Conservation (phyloP, 2,113 vertebrate genomes). For the Chionis minor region DNA sequence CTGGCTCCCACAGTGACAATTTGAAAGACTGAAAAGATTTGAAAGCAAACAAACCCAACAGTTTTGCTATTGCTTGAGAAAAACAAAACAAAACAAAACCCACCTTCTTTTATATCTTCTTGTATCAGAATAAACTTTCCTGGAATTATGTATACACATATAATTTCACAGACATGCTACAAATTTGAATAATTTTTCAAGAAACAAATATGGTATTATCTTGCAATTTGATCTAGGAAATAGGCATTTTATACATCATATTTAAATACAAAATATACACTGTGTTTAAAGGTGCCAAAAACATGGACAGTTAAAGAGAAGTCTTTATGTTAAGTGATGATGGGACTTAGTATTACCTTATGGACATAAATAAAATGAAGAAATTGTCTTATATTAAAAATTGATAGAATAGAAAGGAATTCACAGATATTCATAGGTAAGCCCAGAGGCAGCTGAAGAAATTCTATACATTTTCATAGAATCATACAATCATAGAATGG, state of each 20-base stretch:
- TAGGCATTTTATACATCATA: neutral
- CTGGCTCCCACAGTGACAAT: neutral
- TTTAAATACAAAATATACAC: neutral
- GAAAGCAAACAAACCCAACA: neutral
- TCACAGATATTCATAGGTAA: neutral
- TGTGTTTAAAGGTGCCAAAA: neutral
- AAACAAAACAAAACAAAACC: neutral
- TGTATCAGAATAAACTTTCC: neutral
- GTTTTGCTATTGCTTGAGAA: neutral
- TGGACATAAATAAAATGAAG: neutral
- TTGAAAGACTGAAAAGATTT: too few relatives aligned
- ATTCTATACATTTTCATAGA: neutral
- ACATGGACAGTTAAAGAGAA: neutral
- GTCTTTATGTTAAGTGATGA: neutral
- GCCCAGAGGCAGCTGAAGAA: neutral
- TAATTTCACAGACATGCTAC: neutral
- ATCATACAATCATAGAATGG: too few relatives aligned
- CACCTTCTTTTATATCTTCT: neutral
- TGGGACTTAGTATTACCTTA: neutral
- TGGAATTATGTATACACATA: neutral
- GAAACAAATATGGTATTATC: neutral
- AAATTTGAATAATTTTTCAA: neutral
- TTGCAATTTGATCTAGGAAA: neutral
- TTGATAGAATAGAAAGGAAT: neutral
- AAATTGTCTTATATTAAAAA: neutral